Percentiles rank a stretch among this genome's conserved stretches.
Conservation (phyloP, 92 coral and sea anemone genomes). For the Virgularia gustaviana region DNA sequence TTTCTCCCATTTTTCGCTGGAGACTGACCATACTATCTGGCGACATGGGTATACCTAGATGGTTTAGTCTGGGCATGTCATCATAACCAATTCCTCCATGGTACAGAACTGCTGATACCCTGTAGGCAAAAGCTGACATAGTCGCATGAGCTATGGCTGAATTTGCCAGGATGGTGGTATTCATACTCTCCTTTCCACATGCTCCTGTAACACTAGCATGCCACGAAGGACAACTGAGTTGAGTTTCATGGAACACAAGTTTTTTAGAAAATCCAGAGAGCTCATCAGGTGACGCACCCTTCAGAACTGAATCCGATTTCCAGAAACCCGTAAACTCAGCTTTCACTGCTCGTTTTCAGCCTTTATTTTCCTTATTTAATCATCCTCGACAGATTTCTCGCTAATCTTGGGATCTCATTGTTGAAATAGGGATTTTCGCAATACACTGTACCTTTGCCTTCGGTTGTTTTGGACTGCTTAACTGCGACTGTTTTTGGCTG, state of each 20-base stretch:
- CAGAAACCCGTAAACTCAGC: constrained; percentile 41
- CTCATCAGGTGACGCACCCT: constrained; percentile 42
- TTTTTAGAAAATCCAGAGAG: constrained; percentile 42
- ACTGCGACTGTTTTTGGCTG: constrained; percentile 8
- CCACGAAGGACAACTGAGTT: constrained; percentile 44
- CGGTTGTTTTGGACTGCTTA: background rate
- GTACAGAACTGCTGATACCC: constrained; percentile 41
- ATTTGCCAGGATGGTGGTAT: constrained; percentile 33
- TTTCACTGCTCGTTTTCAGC: constrained; percentile 31
- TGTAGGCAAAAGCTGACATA: constrained; percentile 55
- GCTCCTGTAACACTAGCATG: constrained; percentile 45
- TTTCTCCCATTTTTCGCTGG: constrained; percentile 41
- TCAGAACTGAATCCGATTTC: constrained; percentile 41
- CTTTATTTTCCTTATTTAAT: constrained; percentile 7
- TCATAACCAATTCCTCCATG: constrained; percentile 40
- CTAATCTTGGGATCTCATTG: too few species aligned
- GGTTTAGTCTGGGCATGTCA: constrained; percentile 21
- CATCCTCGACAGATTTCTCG: too few species aligned
- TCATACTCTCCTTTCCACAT: constrained; percentile 11
- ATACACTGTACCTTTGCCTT: background rate
- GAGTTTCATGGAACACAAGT: constrained; percentile 33
- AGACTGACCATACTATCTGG: constrained; percentile 29
- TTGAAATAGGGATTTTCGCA: too few species aligned
- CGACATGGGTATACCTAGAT: constrained; percentile 49
- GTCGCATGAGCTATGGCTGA: constrained; percentile 37